Conservation (phyloP, 1,140 invertebrate genomes). For the Agraylea sexmaculata region DNA sequence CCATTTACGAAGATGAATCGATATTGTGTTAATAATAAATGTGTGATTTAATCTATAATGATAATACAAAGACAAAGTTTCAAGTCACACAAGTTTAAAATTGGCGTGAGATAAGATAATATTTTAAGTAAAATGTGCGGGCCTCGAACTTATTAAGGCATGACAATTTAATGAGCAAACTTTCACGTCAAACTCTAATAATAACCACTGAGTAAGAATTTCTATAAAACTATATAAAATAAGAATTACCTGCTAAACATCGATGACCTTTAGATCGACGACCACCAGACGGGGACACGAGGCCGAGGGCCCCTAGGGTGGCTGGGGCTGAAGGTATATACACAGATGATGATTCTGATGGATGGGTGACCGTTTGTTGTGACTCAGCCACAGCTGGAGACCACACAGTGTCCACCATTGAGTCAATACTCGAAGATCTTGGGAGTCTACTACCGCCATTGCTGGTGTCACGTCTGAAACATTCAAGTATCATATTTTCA, state of each 20-base stretch:
- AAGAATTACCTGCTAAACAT: conserved; percentile 55
- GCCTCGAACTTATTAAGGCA: neutral
- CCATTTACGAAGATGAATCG: too few species aligned
- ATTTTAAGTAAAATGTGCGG: neutral
- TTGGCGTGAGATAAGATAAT: neutral
- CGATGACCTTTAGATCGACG: conserved; percentile 59
- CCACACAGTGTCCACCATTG: conserved; percentile 55
- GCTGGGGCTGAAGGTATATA: conserved; percentile 30
- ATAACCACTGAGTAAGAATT: neutral
- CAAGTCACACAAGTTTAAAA: neutral
- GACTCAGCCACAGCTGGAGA: conserved; percentile 23
- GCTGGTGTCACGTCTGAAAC: conserved; percentile 43
- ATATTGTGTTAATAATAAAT: too few species aligned
- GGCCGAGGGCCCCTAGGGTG: conserved; percentile 42
- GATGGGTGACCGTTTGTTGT: conserved; percentile 33
- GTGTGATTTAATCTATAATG: too few species aligned
- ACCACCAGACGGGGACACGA: conserved; percentile 60
- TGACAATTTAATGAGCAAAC: neutral
- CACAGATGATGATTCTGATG: conserved; percentile 37
- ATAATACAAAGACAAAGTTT: neutral
- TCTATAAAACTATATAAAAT: neutral
- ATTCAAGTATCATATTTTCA: too few species aligned
- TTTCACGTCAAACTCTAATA: neutral
- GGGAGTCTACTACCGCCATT: conserved; percentile 38
- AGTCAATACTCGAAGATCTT: conserved; percentile 71